Conservation (phyloP, 2,797 vertebrate species). For the Prionace glauca region DNA sequence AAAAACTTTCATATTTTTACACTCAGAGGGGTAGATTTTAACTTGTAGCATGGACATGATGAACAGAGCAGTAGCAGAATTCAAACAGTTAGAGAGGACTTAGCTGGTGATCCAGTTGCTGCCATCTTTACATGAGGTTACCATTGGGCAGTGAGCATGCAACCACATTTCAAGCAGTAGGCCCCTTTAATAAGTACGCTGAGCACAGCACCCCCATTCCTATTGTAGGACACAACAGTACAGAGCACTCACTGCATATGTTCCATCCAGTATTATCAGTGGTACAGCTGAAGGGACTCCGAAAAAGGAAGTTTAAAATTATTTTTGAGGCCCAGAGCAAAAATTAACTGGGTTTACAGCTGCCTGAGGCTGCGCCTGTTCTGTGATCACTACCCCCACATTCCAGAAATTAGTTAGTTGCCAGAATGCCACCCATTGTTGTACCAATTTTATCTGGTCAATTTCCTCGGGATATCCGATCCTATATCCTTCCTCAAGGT, state of each 20-base stretch:
- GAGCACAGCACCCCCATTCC: background rate
- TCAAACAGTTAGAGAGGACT: background rate
- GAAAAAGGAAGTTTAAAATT: background rate
- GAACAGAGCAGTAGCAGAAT: background rate
- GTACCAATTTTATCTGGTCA: background rate
- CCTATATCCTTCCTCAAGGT: too few relatives aligned
- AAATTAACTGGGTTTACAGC: background rate
- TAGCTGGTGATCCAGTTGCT: background rate
- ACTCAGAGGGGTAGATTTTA: background rate
- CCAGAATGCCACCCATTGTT: background rate
- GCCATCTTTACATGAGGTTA: background rate
- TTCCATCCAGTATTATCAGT: background rate
- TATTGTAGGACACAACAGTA: background rate
- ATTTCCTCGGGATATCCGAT: background rate
- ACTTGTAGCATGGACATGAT: background rate
- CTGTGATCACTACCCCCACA: background rate
- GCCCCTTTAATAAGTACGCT: background rate
- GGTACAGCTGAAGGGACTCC: background rate
- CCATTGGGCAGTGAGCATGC: background rate
- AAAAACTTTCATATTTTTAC: background rate
- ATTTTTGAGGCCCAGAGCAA: background rate
- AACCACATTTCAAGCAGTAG: background rate
- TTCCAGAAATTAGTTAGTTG: background rate
- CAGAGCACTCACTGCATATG: background rate
- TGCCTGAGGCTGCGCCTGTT: background rate